These are phyloP conservation scores for Berghia stephanieae DNA, from an alignment of 1,140 invertebrate genomes.

Conservation along the genomic window DNA sequence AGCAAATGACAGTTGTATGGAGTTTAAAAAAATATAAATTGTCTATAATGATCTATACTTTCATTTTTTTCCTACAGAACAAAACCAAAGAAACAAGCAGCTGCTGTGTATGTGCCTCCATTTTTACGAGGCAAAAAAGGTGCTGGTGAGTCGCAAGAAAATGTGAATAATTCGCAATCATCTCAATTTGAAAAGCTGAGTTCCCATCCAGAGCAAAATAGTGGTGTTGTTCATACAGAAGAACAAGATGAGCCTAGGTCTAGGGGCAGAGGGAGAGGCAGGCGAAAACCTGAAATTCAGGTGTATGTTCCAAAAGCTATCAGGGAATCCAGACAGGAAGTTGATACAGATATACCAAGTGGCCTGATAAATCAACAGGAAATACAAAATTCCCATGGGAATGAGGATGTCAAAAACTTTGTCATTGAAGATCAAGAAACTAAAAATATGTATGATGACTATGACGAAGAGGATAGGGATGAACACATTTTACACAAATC, in stretches of 20 bases:
- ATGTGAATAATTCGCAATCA: neutral
- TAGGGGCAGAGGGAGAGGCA: conserved; percentile 37
- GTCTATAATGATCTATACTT: too few relatives aligned
- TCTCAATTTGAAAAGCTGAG: neutral
- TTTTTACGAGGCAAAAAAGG: conserved; percentile 22
- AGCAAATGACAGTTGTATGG: too few relatives aligned
- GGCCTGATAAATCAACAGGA: too few relatives aligned
- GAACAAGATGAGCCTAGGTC: neutral
- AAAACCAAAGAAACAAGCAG: neutral
- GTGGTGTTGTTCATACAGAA: neutral
- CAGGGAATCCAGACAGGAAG: conserved; percentile 69
- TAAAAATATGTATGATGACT: too few relatives aligned
- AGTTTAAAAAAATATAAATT: too few relatives aligned
- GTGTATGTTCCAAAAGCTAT: conserved; percentile 80
- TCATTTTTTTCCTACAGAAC: too few relatives aligned
- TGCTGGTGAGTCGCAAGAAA: too few relatives aligned
- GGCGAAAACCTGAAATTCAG: conserved; percentile 76
- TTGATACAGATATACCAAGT: too few relatives aligned
- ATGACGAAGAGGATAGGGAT: too few relatives aligned
- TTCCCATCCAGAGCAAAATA: neutral
- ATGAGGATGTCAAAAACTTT: too few relatives aligned
- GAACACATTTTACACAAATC: neutral
- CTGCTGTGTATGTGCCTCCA: conserved; percentile 21
- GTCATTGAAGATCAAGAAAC: too few relatives aligned
- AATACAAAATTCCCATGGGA: too few relatives aligned